phyloP scores from a whole-genome alignment of 2,888 invertebrate genomes.

The Dione juno region DNA sequence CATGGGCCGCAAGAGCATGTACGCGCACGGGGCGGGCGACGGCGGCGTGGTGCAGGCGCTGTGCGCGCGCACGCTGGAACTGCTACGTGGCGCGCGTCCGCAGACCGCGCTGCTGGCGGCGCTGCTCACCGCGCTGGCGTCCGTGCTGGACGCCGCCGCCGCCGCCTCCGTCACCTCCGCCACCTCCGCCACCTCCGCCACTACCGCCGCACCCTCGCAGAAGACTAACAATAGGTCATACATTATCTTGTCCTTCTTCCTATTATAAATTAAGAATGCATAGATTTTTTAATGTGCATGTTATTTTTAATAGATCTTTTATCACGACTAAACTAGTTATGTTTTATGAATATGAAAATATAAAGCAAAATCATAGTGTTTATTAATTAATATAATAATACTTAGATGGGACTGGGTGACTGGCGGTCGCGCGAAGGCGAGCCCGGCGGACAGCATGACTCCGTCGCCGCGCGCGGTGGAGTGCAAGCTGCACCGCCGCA shows the following conservation, averaged over 20 bases:
- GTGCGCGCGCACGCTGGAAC: constrained; percentile 77
- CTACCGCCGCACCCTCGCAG: constrained; percentile 44
- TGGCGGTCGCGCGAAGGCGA: constrained; percentile 79
- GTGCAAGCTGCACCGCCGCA: constrained; percentile 84
- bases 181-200: constrained; percentile 43
- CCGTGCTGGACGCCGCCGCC: constrained; percentile 64
- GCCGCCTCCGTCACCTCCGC: constrained; percentile 44
- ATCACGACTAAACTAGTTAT: too few relatives aligned
- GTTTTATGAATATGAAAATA: too few relatives aligned
- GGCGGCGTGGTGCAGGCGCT: constrained; percentile 85
- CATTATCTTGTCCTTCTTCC: too few relatives aligned
- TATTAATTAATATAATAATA: background rate
- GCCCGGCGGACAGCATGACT: constrained; percentile 49
- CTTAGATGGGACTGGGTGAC: constrained; percentile 93
- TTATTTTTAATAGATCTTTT: too few relatives aligned
- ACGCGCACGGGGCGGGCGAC: constrained; percentile 60
- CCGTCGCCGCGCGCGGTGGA: constrained; percentile 65
- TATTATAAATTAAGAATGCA: too few relatives aligned
- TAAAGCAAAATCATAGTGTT: too few relatives aligned
- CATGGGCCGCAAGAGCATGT: constrained; percentile 91
- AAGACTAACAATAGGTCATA: constrained; percentile 58
- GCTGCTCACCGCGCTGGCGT: constrained; percentile 65
- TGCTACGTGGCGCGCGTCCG: constrained; percentile 55
- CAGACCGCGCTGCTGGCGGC: constrained; percentile 75
- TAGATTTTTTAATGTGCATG: too few relatives aligned